These are phyloP conservation scores for Alaudala cheleensis DNA, from an alignment of 2,113 vertebrate genomes.

Conservation along the genomic window DNA sequence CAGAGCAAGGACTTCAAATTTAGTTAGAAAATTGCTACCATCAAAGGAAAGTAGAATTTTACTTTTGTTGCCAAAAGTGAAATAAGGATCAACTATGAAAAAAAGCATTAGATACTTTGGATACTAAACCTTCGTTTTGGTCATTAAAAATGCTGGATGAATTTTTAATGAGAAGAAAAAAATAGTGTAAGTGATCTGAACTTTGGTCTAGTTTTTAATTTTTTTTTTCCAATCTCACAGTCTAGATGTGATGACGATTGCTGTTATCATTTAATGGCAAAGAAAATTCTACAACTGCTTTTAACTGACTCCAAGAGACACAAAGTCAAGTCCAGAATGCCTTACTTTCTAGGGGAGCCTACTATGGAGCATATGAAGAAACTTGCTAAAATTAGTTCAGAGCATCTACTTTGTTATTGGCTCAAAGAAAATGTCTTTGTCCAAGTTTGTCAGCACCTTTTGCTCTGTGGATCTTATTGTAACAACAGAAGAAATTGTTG, in stretches of 20 bases:
- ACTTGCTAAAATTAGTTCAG: neutral
- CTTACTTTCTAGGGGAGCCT: neutral
- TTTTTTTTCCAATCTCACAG: neutral
- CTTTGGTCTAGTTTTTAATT: neutral
- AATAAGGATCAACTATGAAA: neutral
- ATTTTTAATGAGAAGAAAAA: neutral
- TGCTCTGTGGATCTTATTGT: neutral
- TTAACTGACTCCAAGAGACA: neutral
- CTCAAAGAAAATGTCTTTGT: neutral
- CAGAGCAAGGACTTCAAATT: neutral
- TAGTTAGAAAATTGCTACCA: neutral
- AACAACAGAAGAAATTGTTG: neutral
- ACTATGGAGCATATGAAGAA: neutral
- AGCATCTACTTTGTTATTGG: neutral
- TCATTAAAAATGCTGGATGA: neutral
- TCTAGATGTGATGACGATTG: neutral
- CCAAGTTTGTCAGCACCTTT: neutral
- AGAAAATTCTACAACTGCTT: neutral
- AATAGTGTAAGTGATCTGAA: neutral
- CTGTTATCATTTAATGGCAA: neutral
- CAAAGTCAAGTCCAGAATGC: neutral
- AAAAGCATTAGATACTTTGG: neutral
- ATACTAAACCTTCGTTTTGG: neutral
- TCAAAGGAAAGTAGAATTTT: neutral
- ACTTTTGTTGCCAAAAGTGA: neutral